Conservation (phyloP, 2,888 invertebrate genomes). For the Melieria crassipennis region DNA sequence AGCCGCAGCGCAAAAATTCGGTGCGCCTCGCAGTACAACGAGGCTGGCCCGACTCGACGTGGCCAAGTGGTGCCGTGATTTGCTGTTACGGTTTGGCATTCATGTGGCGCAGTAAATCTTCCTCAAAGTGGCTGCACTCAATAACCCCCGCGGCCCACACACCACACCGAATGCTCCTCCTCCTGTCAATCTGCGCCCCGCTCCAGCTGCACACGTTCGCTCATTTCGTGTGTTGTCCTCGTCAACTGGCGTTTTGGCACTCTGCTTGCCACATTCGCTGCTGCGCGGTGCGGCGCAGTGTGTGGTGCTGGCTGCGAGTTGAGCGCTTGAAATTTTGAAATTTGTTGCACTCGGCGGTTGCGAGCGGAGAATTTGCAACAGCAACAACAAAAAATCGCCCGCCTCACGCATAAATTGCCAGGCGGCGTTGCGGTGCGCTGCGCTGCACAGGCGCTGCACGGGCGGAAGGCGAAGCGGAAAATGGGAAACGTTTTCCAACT, state of each 20-base stretch:
- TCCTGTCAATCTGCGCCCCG: background rate
- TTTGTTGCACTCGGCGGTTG: slow-evolving; percentile 12
- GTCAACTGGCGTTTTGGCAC: too few relatives aligned
- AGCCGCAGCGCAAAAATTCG: background rate
- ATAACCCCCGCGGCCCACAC: background rate
- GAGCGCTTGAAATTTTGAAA: background rate
- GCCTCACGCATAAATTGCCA: slow-evolving; percentile 26
- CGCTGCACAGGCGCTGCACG: background rate
- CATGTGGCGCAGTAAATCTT: slow-evolving; percentile 48
- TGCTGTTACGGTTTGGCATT: slow-evolving; percentile 44
- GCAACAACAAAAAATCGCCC: slow-evolving; percentile 12
- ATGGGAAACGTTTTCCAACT: slow-evolving; percentile 27
- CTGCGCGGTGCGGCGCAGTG: too few relatives aligned
- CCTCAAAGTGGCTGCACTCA: slow-evolving; percentile 3
- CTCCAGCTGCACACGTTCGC: too few relatives aligned
- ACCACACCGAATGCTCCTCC: background rate
- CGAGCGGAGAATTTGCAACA: background rate
- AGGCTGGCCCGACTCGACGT: background rate
- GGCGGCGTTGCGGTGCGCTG: background rate
- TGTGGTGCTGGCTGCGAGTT: too few relatives aligned
- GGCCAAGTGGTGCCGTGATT: slow-evolving; percentile 41
- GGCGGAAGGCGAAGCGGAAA: background rate
- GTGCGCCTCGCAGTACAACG: too few relatives aligned
- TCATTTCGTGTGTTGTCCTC: too few relatives aligned
- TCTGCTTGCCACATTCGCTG: too few relatives aligned